Evolutionary conservation across 2,113 vertebrate genomes (phyloP).

Genomic region (Sander vitreus): DNA sequence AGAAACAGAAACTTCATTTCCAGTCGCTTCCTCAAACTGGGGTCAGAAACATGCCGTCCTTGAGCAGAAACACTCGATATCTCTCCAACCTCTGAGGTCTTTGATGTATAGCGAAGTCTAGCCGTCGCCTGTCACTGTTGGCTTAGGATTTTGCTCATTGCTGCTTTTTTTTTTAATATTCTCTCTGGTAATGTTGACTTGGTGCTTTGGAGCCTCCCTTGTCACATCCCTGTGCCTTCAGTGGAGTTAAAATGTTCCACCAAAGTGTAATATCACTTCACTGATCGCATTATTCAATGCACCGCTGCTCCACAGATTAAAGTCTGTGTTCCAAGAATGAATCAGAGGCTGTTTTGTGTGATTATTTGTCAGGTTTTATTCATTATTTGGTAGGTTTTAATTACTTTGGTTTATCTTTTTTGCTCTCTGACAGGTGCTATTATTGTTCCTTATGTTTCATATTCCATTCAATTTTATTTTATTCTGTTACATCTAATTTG

Average conservation of each 20-base stretch:
- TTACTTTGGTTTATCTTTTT: conserved; percentile 31
- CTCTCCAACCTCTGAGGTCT: conserved; percentile 35
- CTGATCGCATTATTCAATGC: conserved; percentile 65
- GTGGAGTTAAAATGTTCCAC: conserved; percentile 65
- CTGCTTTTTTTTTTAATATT: conserved; percentile 42
- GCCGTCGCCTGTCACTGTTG: conserved; percentile 56
- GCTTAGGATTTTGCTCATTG: conserved; percentile 58
- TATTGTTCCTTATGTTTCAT: conserved; percentile 18
- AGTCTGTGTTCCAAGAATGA: conserved; percentile 52
- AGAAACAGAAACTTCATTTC: neutral
- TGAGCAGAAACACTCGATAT: conserved; percentile 46
- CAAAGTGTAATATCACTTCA: conserved; percentile 66
- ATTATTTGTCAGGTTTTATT: conserved; percentile 52
- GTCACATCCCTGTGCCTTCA: conserved; percentile 47
- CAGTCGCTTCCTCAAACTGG: neutral
- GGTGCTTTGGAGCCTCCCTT: conserved; percentile 56
- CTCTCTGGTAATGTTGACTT: conserved; percentile 53
- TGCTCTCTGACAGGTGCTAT: conserved; percentile 27
- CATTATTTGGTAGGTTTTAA: conserved; percentile 32
- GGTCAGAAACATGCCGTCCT: conserved; percentile 45
- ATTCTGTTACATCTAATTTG: conserved; percentile 9
- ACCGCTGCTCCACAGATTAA: conserved; percentile 62
- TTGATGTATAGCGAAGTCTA: conserved; percentile 56
- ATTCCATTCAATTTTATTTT: neutral
- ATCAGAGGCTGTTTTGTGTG: conserved; percentile 44